A percentile compares a stretch with the other conserved stretches of the same genome.
These are phyloP conservation scores for Dendrocopos noguchii DNA, from an alignment of 2,113 vertebrate genomes.

Conservation along the genomic window DNA sequence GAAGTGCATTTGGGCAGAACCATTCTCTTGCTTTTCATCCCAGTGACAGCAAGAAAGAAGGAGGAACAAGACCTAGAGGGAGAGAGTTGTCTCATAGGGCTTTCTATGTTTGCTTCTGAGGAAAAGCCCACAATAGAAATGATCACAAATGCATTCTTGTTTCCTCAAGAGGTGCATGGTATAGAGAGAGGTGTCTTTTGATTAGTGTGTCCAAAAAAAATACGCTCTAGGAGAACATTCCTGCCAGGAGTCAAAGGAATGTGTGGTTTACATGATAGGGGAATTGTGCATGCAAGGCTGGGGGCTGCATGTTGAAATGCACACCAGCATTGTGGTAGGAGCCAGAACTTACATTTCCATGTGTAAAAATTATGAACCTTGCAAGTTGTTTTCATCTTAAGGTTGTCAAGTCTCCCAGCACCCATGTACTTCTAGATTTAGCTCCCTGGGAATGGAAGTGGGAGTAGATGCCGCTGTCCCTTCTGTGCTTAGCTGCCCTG, in stretches of 20 bases:
- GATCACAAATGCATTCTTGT: neutral
- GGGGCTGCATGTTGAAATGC: neutral
- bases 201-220: neutral
- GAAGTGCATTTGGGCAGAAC: neutral
- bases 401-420: neutral
- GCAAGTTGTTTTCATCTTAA: neutral
- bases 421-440: neutral
- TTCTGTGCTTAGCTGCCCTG: neutral
- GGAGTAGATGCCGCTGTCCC: neutral
- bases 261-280: neutral
- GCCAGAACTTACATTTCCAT: neutral
- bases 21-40: neutral
- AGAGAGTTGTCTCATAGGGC: neutral
- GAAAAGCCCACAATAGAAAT: neutral
- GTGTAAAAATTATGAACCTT: neutral
- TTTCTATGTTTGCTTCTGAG: constrained; percentile 13
- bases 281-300: neutral
- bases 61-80: neutral
- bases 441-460: neutral
- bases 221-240: neutral
- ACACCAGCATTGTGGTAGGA: neutral
- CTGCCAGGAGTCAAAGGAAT: neutral
- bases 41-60: neutral
- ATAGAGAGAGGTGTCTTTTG: neutral
- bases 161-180: neutral